phyloP scores from a whole-genome alignment of 2,888 invertebrate genomes.

The Lochmaea capreae region DNA sequence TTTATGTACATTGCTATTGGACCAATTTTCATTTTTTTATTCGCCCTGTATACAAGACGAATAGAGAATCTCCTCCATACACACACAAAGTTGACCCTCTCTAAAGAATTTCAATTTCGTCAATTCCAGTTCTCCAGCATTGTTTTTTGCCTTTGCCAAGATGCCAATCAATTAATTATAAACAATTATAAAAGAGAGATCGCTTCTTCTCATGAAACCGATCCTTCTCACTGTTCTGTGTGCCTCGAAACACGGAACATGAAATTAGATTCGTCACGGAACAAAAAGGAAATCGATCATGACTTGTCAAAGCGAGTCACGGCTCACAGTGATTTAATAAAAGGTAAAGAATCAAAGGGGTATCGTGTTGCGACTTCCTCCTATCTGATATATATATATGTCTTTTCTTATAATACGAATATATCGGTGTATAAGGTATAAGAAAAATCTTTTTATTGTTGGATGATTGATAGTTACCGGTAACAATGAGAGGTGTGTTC shows the following conservation, averaged over 20 bases:
- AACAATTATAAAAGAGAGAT: slow-evolving; percentile 26
- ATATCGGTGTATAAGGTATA: not conserved
- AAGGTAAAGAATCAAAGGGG: slow-evolving; percentile 32
- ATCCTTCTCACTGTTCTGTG: slow-evolving; percentile 21
- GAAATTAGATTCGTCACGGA: slow-evolving; percentile 34
- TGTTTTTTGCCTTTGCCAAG: slow-evolving; percentile 13
- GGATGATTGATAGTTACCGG: slow-evolving; percentile 1
- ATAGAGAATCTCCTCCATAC: too few species aligned
- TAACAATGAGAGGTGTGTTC: slow-evolving; percentile 3
- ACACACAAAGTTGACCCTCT: not conserved
- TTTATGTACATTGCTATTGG: too few species aligned
- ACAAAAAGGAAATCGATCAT: slow-evolving; percentile 33
- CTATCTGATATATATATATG: slow-evolving; percentile 17
- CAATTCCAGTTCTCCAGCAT: not conserved
- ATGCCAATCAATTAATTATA: slow-evolving; percentile 30
- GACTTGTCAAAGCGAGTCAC: slow-evolving; percentile 34
- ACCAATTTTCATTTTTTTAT: too few species aligned
- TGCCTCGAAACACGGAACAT: slow-evolving; percentile 26
- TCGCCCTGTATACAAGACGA: not conserved
- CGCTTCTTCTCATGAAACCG: slow-evolving; percentile 28
- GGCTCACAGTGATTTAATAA: slow-evolving; percentile 34
- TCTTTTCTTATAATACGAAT: slow-evolving; percentile 6
- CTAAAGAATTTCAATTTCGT: slow-evolving; percentile 27
- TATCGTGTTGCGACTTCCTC: slow-evolving; percentile 30
- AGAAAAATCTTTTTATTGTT: not conserved